Evolutionary conservation across 2,797 vertebrate species (phyloP), one percentile per base, ranked within the genome.

Genomic region (Cossypha niveicapilla): DNA sequence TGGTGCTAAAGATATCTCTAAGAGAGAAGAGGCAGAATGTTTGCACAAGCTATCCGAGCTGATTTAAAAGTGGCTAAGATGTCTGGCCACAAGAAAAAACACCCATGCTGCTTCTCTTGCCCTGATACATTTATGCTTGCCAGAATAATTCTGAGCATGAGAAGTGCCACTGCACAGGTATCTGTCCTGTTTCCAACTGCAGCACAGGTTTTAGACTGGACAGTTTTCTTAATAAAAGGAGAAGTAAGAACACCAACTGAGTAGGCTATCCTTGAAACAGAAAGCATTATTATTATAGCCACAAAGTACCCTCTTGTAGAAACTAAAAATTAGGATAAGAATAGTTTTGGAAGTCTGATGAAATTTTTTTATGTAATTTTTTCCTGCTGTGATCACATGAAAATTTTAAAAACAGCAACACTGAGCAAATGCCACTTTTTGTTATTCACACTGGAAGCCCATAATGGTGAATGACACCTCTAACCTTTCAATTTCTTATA

Each of bases 371-470:
- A 81, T 58, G 18, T 39, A 18, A 4, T 44, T 79, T 84, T 74
- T 81, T 86, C 37, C 37, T 85, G 16, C 85, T 63, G 12, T 51
- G 53, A 79, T 42, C 80, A 73, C 28, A 61, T 12, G 18, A 80
- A 87, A 90, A 56, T 45, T 45, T 88, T 45, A 14, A 67, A 81
- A 93, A 70, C 0, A 2, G 71, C 70, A 94, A 85, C 42, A 61
- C 39, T 90, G 60, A 87, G 80, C 56, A 96, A 96, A 96, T 95
- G 67, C 30, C 86, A 91, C 37, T 65, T 92, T 27, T 79, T 93
- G 63, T 73, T 86, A 94, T 94, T 96, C 95, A 77, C 57, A 87
- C 16, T 85, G 90, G 60, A 92, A 88, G 58, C 30, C 16, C 47
- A n/a, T 72, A 82, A 37, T 58, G 37, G 30, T 87, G 90, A 94